These are phyloP conservation scores for Hypercompe scribonia DNA, from an alignment of 2,888 invertebrate species.

Conservation along the genomic window DNA sequence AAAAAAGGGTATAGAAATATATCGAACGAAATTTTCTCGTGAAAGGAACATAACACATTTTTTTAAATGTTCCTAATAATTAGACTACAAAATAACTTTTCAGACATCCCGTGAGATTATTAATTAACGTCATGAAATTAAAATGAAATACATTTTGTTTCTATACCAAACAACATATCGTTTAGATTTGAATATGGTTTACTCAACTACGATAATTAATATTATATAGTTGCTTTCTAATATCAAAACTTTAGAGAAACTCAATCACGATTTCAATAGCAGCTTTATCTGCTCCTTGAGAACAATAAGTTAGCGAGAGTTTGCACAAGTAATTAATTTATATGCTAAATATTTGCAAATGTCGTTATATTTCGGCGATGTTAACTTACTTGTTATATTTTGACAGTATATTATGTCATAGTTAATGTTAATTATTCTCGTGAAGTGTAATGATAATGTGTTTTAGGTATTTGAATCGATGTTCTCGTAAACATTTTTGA, in stretches of 20 bases:
- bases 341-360: conserved; percentile 2
- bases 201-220: background rate
- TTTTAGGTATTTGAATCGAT: background rate
- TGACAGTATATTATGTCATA: background rate
- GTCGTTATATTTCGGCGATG: background rate
- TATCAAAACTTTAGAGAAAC: conserved; percentile 10
- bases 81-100: background rate
- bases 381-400: background rate
- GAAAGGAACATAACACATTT: no score
- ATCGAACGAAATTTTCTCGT: no score
- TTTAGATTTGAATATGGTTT: background rate
- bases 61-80: no score
- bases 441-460: background rate
- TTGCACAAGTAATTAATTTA: conserved; percentile 3
- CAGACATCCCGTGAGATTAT: background rate
- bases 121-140: background rate
- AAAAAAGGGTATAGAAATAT: no score
- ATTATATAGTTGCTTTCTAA: background rate
- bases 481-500: background rate
- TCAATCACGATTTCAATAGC: conserved; percentile 7
- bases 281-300: conserved; percentile 7
- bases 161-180: background rate
- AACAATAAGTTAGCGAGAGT: conserved; percentile 7
- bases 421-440: background rate
- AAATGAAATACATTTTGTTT: background rate